Base-by-base conservation (phyloP, 2,113 vertebrate genomes). In the Oceanodroma tethys region DNA sequence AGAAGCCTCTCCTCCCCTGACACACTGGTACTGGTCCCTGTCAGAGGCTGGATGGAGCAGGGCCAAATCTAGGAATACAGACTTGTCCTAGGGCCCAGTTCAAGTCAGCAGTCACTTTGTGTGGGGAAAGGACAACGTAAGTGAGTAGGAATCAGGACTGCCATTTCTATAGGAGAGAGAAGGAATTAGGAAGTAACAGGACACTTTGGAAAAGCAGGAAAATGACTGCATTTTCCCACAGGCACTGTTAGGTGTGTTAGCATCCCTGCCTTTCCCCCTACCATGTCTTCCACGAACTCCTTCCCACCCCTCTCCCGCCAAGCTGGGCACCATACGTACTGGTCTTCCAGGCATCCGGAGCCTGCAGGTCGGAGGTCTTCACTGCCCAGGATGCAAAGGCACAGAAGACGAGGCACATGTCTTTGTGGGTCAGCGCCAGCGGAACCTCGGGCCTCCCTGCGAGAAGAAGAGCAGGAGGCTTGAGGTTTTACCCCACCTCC, bases 331-430 rank as follows among this genome's bases (percentile, higher is more conserved):
- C 19, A 67, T 60, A 94, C 98, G 5, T 98, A 99, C 99, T 98
- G 94, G 99, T 99, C 93, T 99, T 99, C 99, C 99, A 99, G 75
- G 99, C 98, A 23, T 99, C 99, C 13, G 98, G 98, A 81, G 98
- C 98, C 20, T 99, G 98, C 80, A 99, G 98, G 70, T 99, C 98
- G 6, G 98, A 98, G 6, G 99, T 99, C 96, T 98, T 99, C 93
- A 99, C 97, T 2, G 99, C 99, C 99, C 99, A 99, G 9, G 99
- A 99, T 1, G 99, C 99, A 86, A 99, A 99, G 25, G 99, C 99
- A 27, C 99, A 99, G 81, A 99, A 99, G 66, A 99, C 98, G 48
- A 99, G 98, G 94, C 99, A 99, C 98, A 99, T 98, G 90, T 99
- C 99, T 10, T 98, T 97, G 88, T 98, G 98, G 48, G 97, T 98